A percentile compares a stretch with the other conserved stretches of the same genome.
Evolutionary conservation across 2,888 invertebrate genomes (phyloP).

Genomic region (Eristalis pertinax): DNA sequence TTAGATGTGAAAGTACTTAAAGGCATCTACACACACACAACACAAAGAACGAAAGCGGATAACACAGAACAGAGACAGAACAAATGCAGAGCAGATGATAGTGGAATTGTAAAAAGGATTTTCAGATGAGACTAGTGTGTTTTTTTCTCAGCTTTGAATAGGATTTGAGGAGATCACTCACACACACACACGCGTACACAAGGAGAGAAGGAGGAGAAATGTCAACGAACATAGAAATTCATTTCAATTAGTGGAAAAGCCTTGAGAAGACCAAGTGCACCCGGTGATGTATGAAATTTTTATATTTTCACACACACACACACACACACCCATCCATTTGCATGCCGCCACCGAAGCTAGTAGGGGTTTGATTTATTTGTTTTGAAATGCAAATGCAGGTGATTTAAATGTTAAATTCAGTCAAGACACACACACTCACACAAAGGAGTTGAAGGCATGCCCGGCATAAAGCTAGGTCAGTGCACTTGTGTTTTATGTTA

Average conservation of each 20-base stretch:
- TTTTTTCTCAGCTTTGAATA: background rate
- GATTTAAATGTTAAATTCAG: conserved; percentile 19
- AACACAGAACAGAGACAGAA: background rate
- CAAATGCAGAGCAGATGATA: background rate
- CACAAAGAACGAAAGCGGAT: background rate
- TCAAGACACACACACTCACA: background rate
- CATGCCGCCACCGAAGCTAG: too few relatives aligned
- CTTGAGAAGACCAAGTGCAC: conserved; percentile 72
- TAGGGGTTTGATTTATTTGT: conserved; percentile 40
- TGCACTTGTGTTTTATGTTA: background rate
- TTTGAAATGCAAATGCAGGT: conserved; percentile 40
- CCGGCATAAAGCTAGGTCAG: background rate
- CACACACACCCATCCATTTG: too few relatives aligned
- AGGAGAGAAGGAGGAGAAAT: conserved; percentile 20
- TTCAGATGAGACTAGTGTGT: conserved; percentile 9
- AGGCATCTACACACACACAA: conserved; percentile 23
- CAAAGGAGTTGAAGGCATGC: background rate
- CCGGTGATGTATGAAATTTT: background rate
- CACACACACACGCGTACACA: background rate
- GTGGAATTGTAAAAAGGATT: background rate
- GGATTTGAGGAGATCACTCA: background rate
- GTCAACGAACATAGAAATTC: conserved; percentile 74
- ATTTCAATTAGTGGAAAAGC: conserved; percentile 79
- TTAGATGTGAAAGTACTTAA: conserved; percentile 62
- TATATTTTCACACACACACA: background rate